These are phyloP conservation scores for Pachydiplax longipennis DNA, from an alignment of 2,888 invertebrate species.

Conservation along the genomic window DNA sequence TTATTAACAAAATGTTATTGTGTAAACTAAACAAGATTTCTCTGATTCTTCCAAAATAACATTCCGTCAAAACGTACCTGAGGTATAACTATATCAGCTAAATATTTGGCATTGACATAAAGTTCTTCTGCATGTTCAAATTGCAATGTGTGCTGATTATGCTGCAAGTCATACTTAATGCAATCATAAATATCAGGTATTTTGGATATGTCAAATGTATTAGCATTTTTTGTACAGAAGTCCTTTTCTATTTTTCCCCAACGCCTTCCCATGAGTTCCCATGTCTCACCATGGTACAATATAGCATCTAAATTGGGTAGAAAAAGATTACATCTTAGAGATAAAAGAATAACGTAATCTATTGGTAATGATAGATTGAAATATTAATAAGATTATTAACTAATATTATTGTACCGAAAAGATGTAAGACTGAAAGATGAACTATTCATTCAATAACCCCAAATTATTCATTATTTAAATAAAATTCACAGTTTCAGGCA, in stretches of 20 bases:
- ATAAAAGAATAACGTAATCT: no score
- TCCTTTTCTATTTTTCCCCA: slow-evolving; percentile 99
- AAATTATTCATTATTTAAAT: no score
- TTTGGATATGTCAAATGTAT: slow-evolving; percentile 96
- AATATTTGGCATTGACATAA: slow-evolving; percentile 94
- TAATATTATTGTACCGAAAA: no score
- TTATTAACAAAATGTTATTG: no score
- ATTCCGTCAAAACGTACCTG: slow-evolving; percentile 67
- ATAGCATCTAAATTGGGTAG: slow-evolving; percentile 73
- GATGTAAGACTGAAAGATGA: no score
- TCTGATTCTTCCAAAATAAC: no score
- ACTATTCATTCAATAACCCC: no score
- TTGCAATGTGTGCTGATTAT: slow-evolving; percentile 94
- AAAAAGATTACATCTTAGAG: neutral
- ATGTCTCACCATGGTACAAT: slow-evolving; percentile 97
- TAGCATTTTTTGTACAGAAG: slow-evolving; percentile 86
- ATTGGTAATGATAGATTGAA: no score
- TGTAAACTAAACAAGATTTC: no score
- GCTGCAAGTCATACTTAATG: slow-evolving; percentile 98
- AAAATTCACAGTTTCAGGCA: no score
- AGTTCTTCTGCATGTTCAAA: slow-evolving; percentile 91
- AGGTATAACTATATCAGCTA: slow-evolving; percentile 98
- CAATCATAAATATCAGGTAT: slow-evolving; percentile 99
- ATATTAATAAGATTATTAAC: no score
- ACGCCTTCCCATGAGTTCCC: slow-evolving; percentile 96